These are phyloP conservation scores for Syrista parreyssii DNA, from an alignment of 2,888 invertebrate genomes.

Conservation along the genomic window DNA sequence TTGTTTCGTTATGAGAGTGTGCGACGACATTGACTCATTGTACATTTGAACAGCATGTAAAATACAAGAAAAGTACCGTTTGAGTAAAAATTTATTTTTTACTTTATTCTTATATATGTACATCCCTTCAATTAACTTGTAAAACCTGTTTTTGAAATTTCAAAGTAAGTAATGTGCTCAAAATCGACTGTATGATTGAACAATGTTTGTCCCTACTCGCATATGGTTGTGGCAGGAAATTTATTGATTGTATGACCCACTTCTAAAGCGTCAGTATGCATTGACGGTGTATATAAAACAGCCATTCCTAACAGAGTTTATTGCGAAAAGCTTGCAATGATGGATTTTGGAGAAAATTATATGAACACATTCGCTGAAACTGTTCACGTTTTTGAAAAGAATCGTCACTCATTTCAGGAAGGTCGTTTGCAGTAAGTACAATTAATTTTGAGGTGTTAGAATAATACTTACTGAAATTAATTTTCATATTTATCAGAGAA, in stretches of 20 bases:
- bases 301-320: slow-evolving; percentile 13
- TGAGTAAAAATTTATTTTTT: background rate
- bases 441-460: background rate
- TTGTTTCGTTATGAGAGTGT: slow-evolving; percentile 4
- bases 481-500: slow-evolving; percentile 7
- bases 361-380: slow-evolving; percentile 14
- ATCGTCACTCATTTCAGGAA: slow-evolving; percentile 12
- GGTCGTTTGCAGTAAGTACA: background rate
- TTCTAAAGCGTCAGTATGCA: slow-evolving; percentile 22
- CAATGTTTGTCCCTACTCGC: slow-evolving; percentile 17
- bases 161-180: slow-evolving; percentile 3
- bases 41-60: slow-evolving; percentile 14
- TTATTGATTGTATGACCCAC: slow-evolving; percentile 27
- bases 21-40: slow-evolving; percentile 18
- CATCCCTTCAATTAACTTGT: background rate
- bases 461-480: background rate
- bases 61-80: slow-evolving; percentile 13
- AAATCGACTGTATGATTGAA: background rate
- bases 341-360: slow-evolving; percentile 18
- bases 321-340: slow-evolving; percentile 4
- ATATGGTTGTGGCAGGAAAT: slow-evolving; percentile 14
- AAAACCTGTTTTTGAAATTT: background rate
- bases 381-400: slow-evolving; percentile 24
- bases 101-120: background rate
- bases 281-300: slow-evolving; percentile 7